A percentile compares a stretch with the other conserved stretches of the same genome.
phyloP scores from a whole-genome alignment of 2,113 vertebrate genomes.

The Vulpes lagopus region DNA sequence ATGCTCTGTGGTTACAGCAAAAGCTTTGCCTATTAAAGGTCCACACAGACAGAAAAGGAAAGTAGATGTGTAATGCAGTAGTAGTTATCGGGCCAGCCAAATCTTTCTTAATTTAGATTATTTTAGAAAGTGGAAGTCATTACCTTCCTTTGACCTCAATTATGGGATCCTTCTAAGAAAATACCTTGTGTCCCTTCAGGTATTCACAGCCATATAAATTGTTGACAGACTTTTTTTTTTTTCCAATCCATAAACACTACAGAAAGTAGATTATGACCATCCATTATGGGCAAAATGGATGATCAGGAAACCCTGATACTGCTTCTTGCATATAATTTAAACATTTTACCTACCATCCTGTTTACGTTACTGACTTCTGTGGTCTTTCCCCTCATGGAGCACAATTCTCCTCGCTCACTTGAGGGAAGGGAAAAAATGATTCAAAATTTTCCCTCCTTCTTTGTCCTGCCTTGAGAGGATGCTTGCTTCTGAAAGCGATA shows the following conservation, averaged over 20 bases:
- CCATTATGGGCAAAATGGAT: not conserved
- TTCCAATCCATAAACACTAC: not conserved
- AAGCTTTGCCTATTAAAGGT: not conserved
- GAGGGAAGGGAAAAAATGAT: not conserved
- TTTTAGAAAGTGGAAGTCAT: not conserved
- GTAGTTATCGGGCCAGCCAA: slow-evolving; percentile 25
- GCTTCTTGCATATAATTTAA: not conserved
- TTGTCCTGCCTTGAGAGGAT: not conserved
- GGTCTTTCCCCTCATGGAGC: not conserved
- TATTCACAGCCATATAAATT: not conserved
- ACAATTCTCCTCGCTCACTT: not conserved
- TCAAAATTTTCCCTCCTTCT: not conserved
- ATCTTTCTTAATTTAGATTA: not conserved
- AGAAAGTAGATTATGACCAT: not conserved
- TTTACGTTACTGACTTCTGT: not conserved
- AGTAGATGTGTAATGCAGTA: not conserved
- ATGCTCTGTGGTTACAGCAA: not conserved
- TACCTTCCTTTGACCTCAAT: not conserved
- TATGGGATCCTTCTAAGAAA: not conserved
- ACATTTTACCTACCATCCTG: not conserved
- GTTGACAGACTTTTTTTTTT: not conserved
- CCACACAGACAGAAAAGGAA: not conserved
- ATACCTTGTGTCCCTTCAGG: not conserved
- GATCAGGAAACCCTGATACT: not conserved
- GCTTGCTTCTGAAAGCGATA: not conserved